Evolutionary conservation across 1,140 invertebrate genomes (phyloP), one percentile per base, ranked within the genome.

Genomic region (Varroa destructor): DNA sequence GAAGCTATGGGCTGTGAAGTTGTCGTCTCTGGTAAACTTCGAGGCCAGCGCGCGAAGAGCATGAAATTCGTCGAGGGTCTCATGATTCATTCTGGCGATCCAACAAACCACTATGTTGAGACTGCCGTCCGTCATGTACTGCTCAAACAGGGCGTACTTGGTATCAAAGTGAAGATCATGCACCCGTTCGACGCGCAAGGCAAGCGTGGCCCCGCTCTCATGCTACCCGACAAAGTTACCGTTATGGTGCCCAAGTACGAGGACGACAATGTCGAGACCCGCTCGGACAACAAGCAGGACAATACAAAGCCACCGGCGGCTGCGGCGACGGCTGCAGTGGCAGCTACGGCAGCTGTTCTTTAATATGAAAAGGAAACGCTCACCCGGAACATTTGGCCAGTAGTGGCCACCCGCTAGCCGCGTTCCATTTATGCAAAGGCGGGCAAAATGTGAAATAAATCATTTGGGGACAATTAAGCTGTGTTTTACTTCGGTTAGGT

Each of bases 21-120:
- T 10, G 93, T 99, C 5, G 97, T 99, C 0, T 97, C 92, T 76
- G 97, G 97, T 71, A 99, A 99, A 84, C 84, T 99, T 46, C 84
- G 97, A 79, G 97, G 97, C 76, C 97, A 99, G 83, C 85, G 97
- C 85, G 97, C 97, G 73, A 99, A 99, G 82, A 93, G 93, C 25
- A 99, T 99, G 97, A 99, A 99, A 81, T 99, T 99, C 80, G 93
- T 97, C 72, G 97, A 99, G 81, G 97, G 97, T 72, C 84, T 99
- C 40, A 99, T 99, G 96, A 99, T 99, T 79, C 97, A 99, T 83
- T 95, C 91, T 78, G 97, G 97, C 79, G 92, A 99, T 80, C 96
- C 97, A 42, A 92, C 90, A 77, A 94, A 95, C 79, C 93, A 99
- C 75, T 99, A 99, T 78, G 94, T 99, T 25, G 93, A 98, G 79